Evolutionary conservation across 1,140 invertebrate species (phyloP).

Genomic region (Phocides pigmalion): DNA sequence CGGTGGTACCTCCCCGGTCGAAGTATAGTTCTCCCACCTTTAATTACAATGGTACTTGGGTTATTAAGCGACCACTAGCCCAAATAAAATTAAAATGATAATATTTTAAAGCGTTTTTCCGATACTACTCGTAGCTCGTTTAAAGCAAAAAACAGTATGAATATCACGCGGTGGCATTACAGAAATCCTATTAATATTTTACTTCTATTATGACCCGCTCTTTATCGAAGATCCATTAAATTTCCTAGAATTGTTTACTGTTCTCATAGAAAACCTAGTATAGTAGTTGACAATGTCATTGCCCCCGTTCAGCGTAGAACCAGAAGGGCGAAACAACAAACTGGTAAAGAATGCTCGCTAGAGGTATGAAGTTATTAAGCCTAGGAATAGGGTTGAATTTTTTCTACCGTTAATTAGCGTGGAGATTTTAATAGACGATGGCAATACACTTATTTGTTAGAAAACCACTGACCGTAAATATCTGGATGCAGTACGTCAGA

Average conservation of each 20-base stretch:
- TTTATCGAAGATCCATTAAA: slow-evolving; percentile 15
- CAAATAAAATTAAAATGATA: no score
- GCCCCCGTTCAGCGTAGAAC: background rate
- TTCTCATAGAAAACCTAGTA: slow-evolving; percentile 13
- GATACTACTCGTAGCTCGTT: no score
- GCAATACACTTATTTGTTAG: slow-evolving; percentile 67
- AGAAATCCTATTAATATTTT: slow-evolving; percentile 20
- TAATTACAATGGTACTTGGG: no score
- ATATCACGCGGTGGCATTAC: slow-evolving; percentile 20
- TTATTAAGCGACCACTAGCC: no score
- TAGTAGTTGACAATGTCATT: slow-evolving; percentile 9
- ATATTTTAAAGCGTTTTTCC: no score
- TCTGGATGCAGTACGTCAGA: slow-evolving; percentile 50
- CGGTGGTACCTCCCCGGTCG: no score
- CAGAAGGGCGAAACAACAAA: background rate
- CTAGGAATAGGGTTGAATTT: slow-evolving; percentile 39
- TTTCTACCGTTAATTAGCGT: slow-evolving; percentile 49
- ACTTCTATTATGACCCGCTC: background rate
- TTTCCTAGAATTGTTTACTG: slow-evolving; percentile 24
- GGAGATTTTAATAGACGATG: slow-evolving; percentile 60
- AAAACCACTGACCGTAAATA: slow-evolving; percentile 58
- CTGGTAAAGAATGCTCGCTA: no score
- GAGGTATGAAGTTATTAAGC: background rate
- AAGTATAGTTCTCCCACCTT: no score
- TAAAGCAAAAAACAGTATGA: no score